These are phyloP conservation scores for Cyprinodon variegatus DNA, from an alignment of 2,113 vertebrate genomes.

Conservation along the genomic window DNA sequence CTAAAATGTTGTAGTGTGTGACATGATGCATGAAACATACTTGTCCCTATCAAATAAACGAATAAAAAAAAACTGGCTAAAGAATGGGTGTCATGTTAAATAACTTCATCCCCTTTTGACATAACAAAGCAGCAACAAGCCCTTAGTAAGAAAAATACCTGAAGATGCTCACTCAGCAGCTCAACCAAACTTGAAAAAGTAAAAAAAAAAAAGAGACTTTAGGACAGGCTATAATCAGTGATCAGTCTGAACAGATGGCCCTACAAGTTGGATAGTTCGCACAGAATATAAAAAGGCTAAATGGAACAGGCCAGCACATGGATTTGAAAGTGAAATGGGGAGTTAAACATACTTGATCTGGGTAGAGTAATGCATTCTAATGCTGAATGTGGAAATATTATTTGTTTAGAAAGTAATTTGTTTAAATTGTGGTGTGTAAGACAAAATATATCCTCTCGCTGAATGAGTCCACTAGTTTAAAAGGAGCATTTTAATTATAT, in stretches of 20 bases:
- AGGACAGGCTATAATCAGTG: neutral
- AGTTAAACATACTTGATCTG: conserved; percentile 12
- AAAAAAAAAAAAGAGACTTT: neutral
- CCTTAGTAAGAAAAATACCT: neutral
- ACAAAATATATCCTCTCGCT: neutral
- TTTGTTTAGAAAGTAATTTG: neutral
- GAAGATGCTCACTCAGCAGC: conserved; percentile 1
- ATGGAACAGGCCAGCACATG: neutral
- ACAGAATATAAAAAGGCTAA: conserved; percentile 5
- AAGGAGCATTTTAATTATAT: neutral
- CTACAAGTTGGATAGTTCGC: neutral
- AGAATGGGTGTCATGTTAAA: conserved; percentile 1
- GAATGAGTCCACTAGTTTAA: neutral
- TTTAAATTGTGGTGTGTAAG: neutral
- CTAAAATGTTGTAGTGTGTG: neutral
- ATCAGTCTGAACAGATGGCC: neutral
- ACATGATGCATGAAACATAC: too few species aligned
- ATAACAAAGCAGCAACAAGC: conserved; percentile 3
- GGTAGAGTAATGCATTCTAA: neutral
- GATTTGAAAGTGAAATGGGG: neutral
- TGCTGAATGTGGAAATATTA: neutral
- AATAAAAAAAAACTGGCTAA: conserved; percentile 4
- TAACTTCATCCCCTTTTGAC: neutral
- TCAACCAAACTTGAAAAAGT: neutral
- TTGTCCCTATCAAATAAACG: too few species aligned